A percentile compares a stretch with the other conserved stretches of the same genome.
Conservation (phyloP, 2,797 vertebrate genomes). For the Pangasius mekongensis region DNA sequence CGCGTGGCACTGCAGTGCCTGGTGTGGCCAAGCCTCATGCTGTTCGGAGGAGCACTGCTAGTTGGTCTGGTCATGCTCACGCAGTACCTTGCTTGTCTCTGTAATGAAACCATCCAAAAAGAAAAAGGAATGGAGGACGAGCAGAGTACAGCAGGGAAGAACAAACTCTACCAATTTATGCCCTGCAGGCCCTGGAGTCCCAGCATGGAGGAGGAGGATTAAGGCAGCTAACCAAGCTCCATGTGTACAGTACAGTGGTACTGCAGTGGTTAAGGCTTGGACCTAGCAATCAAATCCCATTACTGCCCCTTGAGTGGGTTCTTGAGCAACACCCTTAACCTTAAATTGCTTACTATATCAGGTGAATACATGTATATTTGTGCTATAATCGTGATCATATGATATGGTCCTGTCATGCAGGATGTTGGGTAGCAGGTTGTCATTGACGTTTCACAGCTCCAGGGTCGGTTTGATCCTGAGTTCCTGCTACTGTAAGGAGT, state of each 20-base stretch:
- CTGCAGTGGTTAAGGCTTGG: background rate
- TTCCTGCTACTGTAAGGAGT: background rate
- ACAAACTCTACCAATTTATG: slow-evolving; percentile 65
- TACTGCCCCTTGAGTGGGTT: background rate
- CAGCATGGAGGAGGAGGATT: slow-evolving; percentile 30
- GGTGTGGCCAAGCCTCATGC: slow-evolving; percentile 82
- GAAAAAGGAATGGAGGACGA: slow-evolving; percentile 37
- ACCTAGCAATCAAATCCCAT: background rate
- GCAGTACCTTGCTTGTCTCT: slow-evolving; percentile 75
- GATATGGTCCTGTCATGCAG: background rate
- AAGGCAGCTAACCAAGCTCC: background rate
- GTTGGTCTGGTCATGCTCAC: slow-evolving; percentile 82
- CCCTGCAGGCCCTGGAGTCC: slow-evolving; percentile 54
- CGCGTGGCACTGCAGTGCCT: slow-evolving; percentile 71
- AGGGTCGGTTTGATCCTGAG: background rate
- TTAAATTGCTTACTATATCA: background rate
- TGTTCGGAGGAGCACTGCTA: slow-evolving; percentile 77
- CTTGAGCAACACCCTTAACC: background rate
- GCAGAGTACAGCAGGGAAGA: slow-evolving; percentile 40
- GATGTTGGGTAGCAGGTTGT: background rate
- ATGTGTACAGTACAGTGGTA: background rate
- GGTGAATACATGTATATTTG: background rate
- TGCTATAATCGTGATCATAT: background rate
- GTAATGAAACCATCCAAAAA: slow-evolving; percentile 60
- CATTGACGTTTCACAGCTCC: background rate